Evolutionary conservation across 2,888 invertebrate genomes (phyloP).

Genomic region (Orthosia gracilis): DNA sequence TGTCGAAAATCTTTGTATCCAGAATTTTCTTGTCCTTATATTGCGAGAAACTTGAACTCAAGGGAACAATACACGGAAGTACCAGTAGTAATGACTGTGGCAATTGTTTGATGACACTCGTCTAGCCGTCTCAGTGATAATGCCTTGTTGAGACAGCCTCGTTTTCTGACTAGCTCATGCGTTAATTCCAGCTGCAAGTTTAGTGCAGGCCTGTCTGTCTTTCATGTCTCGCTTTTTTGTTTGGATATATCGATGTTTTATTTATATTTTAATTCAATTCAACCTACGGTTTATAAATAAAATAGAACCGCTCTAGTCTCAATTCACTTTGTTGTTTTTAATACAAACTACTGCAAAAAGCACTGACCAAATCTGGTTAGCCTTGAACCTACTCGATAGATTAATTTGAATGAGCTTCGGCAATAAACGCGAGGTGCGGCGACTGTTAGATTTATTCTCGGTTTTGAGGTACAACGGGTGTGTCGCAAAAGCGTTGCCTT

Average conservation of each 20-base stretch:
- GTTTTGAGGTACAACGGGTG: conserved; percentile 84
- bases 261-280: conserved; percentile 33
- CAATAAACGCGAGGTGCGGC: conserved; percentile 77
- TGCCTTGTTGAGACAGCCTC: conserved; percentile 68
- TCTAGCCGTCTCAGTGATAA: conserved; percentile 76
- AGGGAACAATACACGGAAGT: conserved; percentile 80
- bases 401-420: conserved; percentile 75
- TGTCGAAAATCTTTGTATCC: background rate
- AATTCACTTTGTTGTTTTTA: conserved; percentile 67
- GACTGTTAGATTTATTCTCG: conserved; percentile 81
- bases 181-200: conserved; percentile 38
- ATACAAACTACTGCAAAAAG: conserved; percentile 71
- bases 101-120: conserved; percentile 81
- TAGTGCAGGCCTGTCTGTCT: conserved; percentile 11
- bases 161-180: conserved; percentile 66
- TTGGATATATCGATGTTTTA: conserved; percentile 11
- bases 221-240: conserved; percentile 25
- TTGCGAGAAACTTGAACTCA: conserved; percentile 70
- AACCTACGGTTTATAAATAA: conserved; percentile 13
- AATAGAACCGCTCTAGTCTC: conserved; percentile 28
- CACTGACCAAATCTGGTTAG: conserved; percentile 76
- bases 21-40: conserved; percentile 56
- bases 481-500: conserved; percentile 89
- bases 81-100: conserved; percentile 71
- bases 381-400: conserved; percentile 85